Base-by-base conservation (phyloP, 2,113 vertebrate species). In the Formicarius rufipectus region DNA sequence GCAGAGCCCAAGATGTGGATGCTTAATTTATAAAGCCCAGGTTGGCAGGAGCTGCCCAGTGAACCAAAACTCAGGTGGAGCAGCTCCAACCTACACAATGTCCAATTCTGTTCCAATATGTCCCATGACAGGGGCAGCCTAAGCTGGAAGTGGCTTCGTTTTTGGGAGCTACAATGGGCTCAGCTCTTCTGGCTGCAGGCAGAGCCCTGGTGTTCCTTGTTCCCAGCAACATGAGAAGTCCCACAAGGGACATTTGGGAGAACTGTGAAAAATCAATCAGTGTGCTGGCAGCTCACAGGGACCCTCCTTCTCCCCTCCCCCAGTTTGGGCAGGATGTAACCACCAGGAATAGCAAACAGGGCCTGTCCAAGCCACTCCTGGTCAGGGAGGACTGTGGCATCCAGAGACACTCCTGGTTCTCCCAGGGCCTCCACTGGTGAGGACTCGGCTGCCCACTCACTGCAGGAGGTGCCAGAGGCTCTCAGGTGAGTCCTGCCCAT, bases 261-360 rank as follows among this genome's bases (percentile, higher is more conserved):
- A 23, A n/a, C 14, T 14, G 55, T 23, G 55, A 9, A n/a, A 14
- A 58, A 22, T 14, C 22, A 58, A n/a, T 23, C 33, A 58, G 55
- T n/a, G 55, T 58, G 49, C 49, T 25, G 49, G 24, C 23, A 49
- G 49, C 23, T 53, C 58, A 35, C n/a, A 25, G n/a, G n/a, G 33
- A 52, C 52, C 13, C 3, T n/a, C 59, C 49, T 53, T 31, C 50
- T 58, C 10, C 31, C 30, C 44, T n/a, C n/a, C n/a, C n/a, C n/a
- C 92, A 98, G 98, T 99, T 98, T 89, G 98, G 99, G 80, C 97
- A 98, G 0, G 98, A 98, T 6, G 89, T 99, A 40, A 98, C 98
- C 98, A 98, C 99, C 95, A 99, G 98, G 98, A 99, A 99, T 81
- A 98, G 99, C 84, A 99, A 99, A 97, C 98, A 95, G 75, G 98